Evolutionary conservation across 2,113 vertebrate genomes (phyloP).

Genomic region (Empidonax traillii): DNA sequence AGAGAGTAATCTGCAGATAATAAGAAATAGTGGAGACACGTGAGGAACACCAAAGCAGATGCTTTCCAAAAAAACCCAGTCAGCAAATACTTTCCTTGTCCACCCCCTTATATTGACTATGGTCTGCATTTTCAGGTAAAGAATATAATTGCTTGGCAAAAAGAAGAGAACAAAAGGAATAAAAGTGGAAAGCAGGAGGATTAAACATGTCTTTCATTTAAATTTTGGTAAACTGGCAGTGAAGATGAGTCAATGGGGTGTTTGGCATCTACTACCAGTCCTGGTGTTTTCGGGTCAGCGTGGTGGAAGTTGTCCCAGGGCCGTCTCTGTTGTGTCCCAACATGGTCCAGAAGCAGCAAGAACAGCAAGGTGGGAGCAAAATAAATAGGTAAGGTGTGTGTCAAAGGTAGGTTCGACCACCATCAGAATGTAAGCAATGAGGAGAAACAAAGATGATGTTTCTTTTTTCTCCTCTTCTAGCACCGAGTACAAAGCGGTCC

Average conservation of each 20-base stretch:
- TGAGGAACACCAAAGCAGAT: background rate
- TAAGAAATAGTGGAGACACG: background rate
- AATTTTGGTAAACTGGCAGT: background rate
- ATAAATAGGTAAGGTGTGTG: accelerated
- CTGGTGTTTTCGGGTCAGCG: accelerated
- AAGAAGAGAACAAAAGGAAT: background rate
- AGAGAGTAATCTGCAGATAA: background rate
- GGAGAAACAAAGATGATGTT: accelerated
- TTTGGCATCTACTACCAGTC: background rate
- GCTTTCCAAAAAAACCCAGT: background rate
- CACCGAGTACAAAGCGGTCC: accelerated
- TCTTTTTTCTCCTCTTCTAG: background rate
- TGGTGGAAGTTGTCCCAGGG: background rate
- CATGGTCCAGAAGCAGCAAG: accelerated
- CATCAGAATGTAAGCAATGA: no score
- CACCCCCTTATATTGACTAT: background rate
- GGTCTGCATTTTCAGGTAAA: background rate
- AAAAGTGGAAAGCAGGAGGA: background rate
- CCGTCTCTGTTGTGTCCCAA: accelerated
- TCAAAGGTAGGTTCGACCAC: accelerated
- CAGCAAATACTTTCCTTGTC: background rate
- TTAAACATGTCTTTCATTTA: background rate
- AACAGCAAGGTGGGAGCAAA: accelerated
- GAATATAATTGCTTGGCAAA: background rate
- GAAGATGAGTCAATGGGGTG: background rate